These are phyloP conservation scores for Drosophila incognita DNA, from an alignment of 2,888 invertebrate species.

Conservation along the genomic window DNA sequence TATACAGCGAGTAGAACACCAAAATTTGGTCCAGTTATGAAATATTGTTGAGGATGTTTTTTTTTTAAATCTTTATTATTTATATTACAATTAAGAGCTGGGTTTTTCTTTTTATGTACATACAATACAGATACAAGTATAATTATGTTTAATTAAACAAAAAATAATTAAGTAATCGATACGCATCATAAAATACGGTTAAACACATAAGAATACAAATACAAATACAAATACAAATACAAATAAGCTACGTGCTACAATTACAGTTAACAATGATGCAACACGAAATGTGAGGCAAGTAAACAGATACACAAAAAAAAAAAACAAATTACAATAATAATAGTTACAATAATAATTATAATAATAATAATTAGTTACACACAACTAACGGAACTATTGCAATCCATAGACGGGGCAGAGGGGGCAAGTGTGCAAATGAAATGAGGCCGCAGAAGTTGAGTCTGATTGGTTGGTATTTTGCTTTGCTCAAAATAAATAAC, in stretches of 20 bases:
- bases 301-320: slow-evolving; percentile 50
- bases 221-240: slow-evolving; percentile 38
- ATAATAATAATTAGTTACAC: slow-evolving; percentile 38
- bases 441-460: slow-evolving; percentile 1
- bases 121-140: slow-evolving; percentile 57
- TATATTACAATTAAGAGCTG: slow-evolving; percentile 70
- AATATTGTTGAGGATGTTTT: not conserved
- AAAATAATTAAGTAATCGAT: slow-evolving; percentile 49
- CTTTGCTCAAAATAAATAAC: slow-evolving; percentile 45
- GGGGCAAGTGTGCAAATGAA: slow-evolving; percentile 27
- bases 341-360: slow-evolving; percentile 29
- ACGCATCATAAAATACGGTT: slow-evolving; percentile 30
- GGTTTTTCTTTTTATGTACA: slow-evolving; percentile 63
- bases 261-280: slow-evolving; percentile 57
- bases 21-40: not conserved
- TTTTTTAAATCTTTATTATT: slow-evolving; percentile 42
- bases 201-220: slow-evolving; percentile 47
- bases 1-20: not conserved
- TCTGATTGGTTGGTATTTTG: slow-evolving; percentile 10
- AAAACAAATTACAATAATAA: slow-evolving; percentile 49
- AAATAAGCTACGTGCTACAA: slow-evolving; percentile 58
- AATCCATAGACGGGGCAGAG: slow-evolving; percentile 15
- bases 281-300: slow-evolving; percentile 48
- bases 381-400: slow-evolving; percentile 59
- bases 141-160: slow-evolving; percentile 69